Evolutionary conservation across 1,140 invertebrate genomes (phyloP).

Genomic region (Mactra quadrangularis): DNA sequence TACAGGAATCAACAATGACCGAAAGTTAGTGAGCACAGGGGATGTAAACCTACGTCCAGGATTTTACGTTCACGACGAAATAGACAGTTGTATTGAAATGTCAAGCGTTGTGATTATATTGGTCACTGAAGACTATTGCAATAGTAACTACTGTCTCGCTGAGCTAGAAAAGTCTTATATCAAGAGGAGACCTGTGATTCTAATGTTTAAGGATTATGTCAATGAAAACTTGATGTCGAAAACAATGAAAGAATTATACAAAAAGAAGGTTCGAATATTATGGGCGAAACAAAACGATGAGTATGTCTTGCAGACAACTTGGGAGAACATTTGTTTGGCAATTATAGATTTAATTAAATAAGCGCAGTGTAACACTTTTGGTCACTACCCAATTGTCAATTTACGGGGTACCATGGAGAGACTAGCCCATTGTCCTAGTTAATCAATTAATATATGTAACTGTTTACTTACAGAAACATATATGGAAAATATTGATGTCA

Average conservation of each 20-base stretch:
- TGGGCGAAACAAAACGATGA: slow-evolving; percentile 1
- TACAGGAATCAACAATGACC: slow-evolving; percentile 3
- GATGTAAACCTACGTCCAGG: slow-evolving; percentile 12
- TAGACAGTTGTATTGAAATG: not conserved
- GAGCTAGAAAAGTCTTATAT: slow-evolving; percentile 16
- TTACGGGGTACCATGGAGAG: too few species aligned
- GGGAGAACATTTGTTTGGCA: slow-evolving; percentile 19
- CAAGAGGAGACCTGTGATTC: slow-evolving; percentile 2
- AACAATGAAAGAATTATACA: slow-evolving; percentile 37
- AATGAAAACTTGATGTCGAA: not conserved
- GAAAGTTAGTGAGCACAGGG: slow-evolving; percentile 18
- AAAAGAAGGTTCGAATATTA: slow-evolving; percentile 10
- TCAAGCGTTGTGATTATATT: slow-evolving; percentile 14
- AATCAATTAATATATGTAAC: too few species aligned
- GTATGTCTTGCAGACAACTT: slow-evolving; percentile 18
- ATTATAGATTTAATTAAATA: slow-evolving; percentile 23
- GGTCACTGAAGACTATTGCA: not conserved
- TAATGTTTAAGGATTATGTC: slow-evolving; percentile 24
- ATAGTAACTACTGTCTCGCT: not conserved
- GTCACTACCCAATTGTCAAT: too few species aligned
- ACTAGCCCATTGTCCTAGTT: too few species aligned
- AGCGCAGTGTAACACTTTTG: too few species aligned
- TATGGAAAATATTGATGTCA: too few species aligned
- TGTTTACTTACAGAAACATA: too few species aligned
- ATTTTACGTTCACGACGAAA: slow-evolving; percentile 15